Conservation (phyloP, 2,888 invertebrate genomes). For the Pogonocherus hispidulus region DNA sequence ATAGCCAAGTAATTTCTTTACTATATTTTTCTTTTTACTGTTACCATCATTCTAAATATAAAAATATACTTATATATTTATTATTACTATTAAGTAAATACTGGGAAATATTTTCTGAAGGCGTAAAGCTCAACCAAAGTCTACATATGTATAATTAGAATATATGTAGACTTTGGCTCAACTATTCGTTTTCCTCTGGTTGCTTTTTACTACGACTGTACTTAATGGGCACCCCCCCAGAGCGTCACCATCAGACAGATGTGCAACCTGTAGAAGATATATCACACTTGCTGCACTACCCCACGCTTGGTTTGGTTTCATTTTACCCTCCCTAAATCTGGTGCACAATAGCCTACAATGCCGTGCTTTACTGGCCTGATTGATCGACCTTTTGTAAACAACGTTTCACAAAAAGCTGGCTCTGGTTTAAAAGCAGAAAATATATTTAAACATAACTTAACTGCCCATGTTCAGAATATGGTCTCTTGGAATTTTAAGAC, state of each 20-base stretch:
- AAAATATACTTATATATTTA: too few species aligned
- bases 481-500: too few species aligned
- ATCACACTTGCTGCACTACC: conserved; percentile 54
- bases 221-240: conserved; percentile 47
- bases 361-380: conserved; percentile 45
- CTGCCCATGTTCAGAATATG: too few species aligned
- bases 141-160: too few species aligned
- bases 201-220: conserved; percentile 24
- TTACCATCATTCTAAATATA: too few species aligned
- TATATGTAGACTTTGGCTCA: too few species aligned
- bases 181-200: not conserved
- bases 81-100: too few species aligned
- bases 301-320: conserved; percentile 42
- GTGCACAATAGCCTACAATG: conserved; percentile 43
- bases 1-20: too few species aligned
- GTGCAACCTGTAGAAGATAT: conserved; percentile 58
- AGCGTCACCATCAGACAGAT: conserved; percentile 51
- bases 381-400: conserved; percentile 35
- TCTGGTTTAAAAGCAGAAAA: conserved; percentile 7
- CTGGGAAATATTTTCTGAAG: conserved; percentile 3
- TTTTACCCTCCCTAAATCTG: conserved; percentile 44
- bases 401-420: conserved; percentile 18
- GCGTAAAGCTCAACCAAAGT: not conserved
- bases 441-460: conserved; percentile 9
- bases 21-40: too few species aligned